A percentile compares a stretch with the other conserved stretches of the same genome.
Evolutionary conservation across 2,888 invertebrate genomes (phyloP).

Genomic region (Protodeltote pygarga): DNA sequence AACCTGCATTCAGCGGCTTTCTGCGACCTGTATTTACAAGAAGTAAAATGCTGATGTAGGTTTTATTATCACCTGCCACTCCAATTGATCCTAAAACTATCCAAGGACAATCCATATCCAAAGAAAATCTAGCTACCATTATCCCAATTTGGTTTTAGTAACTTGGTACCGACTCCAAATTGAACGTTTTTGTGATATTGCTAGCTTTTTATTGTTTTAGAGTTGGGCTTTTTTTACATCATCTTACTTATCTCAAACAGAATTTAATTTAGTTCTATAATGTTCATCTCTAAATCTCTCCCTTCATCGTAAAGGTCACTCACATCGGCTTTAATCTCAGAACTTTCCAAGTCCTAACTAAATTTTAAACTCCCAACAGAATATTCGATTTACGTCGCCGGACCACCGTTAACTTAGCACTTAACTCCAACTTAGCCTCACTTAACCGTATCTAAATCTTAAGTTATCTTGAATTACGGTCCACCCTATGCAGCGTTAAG

Average conservation of each 20-base stretch:
- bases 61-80: too few relatives aligned
- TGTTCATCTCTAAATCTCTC: background rate
- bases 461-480: conserved; percentile 73
- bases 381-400: conserved; percentile 51
- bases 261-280: conserved; percentile 24
- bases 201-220: too few relatives aligned
- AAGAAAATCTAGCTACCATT: too few relatives aligned
- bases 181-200: too few relatives aligned
- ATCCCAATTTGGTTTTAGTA: too few relatives aligned
- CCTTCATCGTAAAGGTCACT: conserved; percentile 24
- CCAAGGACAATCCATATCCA: too few relatives aligned
- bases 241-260: background rate
- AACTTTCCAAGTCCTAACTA: conserved; percentile 41
- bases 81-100: too few relatives aligned
- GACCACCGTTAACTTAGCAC: conserved; percentile 67
- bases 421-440: conserved; percentile 72
- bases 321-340: conserved; percentile 32
- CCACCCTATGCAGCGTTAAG: conserved; percentile 70
- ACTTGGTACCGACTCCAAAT: too few relatives aligned
- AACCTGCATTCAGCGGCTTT: too few relatives aligned
- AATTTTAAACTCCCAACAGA: conserved; percentile 58
- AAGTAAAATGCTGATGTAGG: too few relatives aligned
- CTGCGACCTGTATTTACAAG: too few relatives aligned
- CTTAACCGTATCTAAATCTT: conserved; percentile 75
- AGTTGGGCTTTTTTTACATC: too few relatives aligned